Conservation (phyloP, 2,113 vertebrate genomes). For the Burhinus oedicnemus region DNA sequence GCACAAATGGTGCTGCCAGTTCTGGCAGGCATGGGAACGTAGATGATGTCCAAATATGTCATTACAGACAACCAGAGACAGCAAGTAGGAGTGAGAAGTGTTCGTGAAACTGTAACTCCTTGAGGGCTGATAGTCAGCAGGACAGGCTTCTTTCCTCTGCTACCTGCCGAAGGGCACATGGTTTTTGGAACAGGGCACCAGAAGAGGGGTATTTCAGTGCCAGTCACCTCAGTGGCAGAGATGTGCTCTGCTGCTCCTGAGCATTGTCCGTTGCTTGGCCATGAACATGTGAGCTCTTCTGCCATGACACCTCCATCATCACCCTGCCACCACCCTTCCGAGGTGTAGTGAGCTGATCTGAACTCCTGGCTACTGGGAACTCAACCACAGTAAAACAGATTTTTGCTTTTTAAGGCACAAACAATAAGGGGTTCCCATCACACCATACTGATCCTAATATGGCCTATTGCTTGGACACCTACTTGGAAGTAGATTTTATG, state of each 20-base stretch:
- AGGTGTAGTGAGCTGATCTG: neutral
- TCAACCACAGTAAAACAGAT: neutral
- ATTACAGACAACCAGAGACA: neutral
- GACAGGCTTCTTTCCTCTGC: neutral
- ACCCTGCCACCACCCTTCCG: neutral
- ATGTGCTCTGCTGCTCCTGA: neutral
- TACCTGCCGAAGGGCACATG: fast-evolving
- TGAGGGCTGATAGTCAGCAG: neutral
- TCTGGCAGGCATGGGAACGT: neutral
- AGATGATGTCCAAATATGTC: neutral
- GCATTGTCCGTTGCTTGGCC: neutral
- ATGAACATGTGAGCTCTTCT: neutral
- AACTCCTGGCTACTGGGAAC: neutral
- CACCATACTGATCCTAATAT: neutral
- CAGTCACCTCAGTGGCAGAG: neutral
- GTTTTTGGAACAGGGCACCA: neutral
- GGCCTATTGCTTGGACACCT: neutral
- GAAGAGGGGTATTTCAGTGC: neutral
- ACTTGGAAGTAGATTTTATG: neutral
- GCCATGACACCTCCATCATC: too few species aligned
- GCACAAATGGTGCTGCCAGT: neutral
- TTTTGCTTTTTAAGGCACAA: neutral
- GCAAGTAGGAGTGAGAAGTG: neutral
- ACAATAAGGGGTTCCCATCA: neutral
- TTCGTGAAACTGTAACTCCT: neutral